phyloP scores from a whole-genome alignment of 2,113 vertebrate genomes.

The Vulpes lagopus region DNA sequence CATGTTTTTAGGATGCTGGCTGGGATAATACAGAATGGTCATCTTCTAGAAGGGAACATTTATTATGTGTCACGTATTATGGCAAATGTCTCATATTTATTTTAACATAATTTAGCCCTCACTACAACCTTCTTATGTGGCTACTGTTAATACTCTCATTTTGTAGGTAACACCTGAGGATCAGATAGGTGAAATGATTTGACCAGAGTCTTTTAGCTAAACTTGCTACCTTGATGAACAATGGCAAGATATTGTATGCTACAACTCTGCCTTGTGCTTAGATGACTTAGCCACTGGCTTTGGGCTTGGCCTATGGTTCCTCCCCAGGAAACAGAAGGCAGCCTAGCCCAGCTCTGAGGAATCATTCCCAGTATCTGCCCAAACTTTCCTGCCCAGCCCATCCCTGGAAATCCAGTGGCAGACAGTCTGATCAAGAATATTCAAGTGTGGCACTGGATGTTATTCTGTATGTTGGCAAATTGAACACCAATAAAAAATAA shows the following conservation, averaged over 20 bases:
- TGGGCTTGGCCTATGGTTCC: background rate
- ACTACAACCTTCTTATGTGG: background rate
- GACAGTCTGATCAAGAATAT: background rate
- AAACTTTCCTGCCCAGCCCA: background rate
- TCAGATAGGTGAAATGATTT: background rate
- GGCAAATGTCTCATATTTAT: background rate
- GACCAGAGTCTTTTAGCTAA: slow-evolving; percentile 19
- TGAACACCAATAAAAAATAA: no score
- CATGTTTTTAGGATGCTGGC: background rate
- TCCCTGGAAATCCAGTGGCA: background rate
- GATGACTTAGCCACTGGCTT: background rate
- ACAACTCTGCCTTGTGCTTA: background rate
- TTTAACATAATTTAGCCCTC: background rate
- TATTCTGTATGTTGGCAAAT: no score
- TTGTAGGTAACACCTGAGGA: background rate
- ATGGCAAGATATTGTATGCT: background rate
- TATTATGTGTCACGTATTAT: background rate
- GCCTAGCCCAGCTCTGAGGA: background rate
- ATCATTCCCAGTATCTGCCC: background rate
- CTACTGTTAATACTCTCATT: background rate
- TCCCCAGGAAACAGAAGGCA: background rate
- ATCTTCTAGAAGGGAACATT: background rate
- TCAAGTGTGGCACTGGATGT: background rate
- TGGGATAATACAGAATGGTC: background rate
- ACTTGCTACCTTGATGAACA: background rate